Base-by-base conservation (phyloP, 2,797 vertebrate species). In the Glossophaga mutica region DNA sequence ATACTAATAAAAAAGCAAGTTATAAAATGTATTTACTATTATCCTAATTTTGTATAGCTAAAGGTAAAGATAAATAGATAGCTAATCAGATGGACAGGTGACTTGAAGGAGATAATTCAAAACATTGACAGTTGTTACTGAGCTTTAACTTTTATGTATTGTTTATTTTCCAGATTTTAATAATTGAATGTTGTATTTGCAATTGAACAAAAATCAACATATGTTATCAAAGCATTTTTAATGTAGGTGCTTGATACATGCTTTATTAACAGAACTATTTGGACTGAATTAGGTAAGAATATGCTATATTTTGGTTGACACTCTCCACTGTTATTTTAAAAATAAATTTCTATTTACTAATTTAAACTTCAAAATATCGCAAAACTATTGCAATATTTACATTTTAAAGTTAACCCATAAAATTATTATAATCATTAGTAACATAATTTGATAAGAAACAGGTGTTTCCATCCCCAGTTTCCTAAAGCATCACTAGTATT, bases 401-500 rank as follows among this genome's bases (percentile, higher is more conserved):
- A 85, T 77, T 84, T 96, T 81, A 84, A 95, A 95, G 57, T 93
- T 67, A 92, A 87, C 52, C 26, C 21, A 90, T 94, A 96, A 89
- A 83, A 22, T 71, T 87, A 83, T 76, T 92, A 29, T 39, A 81
- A 78, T 89, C 65, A 29, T 94, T 90, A 88, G 59, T 68, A 39
- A 81, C 34, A 59, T 71, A 76, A n/a, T 89, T n/a, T 78, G 85
- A 57, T 24, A 57, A 62, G 77, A 96, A 96, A 90, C 14, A 96
- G 84, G 79, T 96, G 8, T 84, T 97, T 97, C 76, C 52, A 62
- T 48, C 78, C 82, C 52, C 21, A 22, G 24, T 24, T 95, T 95
- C 83, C 89, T 26, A 0, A 94, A 95, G 52, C 87, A 46, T 86
- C 76, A n/a, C 39, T 55, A 48, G 26, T 68, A 52, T 95, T 94